Percentiles rank a stretch among this genome's conserved stretches.
These are phyloP conservation scores for Creontiades dilutus DNA, from an alignment of 2,888 invertebrate species.

Conservation along the genomic window DNA sequence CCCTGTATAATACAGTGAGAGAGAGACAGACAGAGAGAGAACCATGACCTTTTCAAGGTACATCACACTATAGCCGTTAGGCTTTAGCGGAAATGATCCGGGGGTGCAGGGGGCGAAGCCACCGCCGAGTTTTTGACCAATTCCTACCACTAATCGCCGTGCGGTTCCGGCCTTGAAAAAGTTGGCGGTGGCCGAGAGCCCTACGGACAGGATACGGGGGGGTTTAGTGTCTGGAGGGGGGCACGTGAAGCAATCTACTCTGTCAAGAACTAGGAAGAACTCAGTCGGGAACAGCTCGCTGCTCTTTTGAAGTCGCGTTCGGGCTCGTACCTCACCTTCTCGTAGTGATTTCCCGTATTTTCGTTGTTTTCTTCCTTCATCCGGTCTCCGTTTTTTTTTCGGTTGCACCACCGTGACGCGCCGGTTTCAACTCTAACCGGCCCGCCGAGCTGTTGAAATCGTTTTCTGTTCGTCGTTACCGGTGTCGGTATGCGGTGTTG, in stretches of 20 bases:
- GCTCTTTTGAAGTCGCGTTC: background rate
- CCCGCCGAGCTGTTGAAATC: background rate
- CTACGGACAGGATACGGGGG: conserved; percentile 2
- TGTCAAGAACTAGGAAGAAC: conserved; percentile 35
- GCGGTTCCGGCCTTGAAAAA: background rate
- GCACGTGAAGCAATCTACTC: conserved; percentile 56
- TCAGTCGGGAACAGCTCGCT: conserved; percentile 25
- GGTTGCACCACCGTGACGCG: background rate
- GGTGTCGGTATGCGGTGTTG: conserved; percentile 4
- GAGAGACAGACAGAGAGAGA: too few relatives aligned
- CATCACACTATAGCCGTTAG: too few relatives aligned
- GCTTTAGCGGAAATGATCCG: too few relatives aligned
- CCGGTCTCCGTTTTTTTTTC: background rate
- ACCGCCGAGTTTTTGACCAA: too few relatives aligned
- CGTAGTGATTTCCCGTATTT: conserved; percentile 19
- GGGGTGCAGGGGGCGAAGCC: too few relatives aligned
- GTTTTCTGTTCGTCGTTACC: background rate
- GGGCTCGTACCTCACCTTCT: background rate
- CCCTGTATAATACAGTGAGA: too few relatives aligned
- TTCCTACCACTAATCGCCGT: too few relatives aligned
- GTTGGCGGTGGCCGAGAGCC: background rate
- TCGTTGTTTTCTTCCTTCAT: background rate
- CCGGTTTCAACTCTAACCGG: background rate
- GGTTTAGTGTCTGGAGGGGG: conserved; percentile 31
- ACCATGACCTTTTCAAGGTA: too few relatives aligned